phyloP scores from a whole-genome alignment of 2,113 vertebrate species.

The Platysternon megacephalum region DNA sequence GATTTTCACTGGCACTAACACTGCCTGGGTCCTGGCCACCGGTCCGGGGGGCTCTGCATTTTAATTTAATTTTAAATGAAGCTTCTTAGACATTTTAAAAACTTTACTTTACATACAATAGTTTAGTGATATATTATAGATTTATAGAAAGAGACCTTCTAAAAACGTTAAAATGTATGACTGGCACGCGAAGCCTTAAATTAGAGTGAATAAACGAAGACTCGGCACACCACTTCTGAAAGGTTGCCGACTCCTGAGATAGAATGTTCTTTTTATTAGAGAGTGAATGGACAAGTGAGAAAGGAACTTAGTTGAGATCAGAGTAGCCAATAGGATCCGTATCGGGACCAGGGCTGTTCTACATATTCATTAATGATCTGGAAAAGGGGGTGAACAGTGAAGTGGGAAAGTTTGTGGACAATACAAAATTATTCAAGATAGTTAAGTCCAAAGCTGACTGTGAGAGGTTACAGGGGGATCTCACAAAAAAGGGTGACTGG shows the following conservation, averaged over 20 bases:
- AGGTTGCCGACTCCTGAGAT: neutral
- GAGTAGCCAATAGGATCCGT: neutral
- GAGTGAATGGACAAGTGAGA: neutral
- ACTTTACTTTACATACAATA: no score
- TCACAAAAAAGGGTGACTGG: neutral
- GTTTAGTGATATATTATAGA: no score
- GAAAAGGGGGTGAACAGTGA: neutral
- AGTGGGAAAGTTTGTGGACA: neutral
- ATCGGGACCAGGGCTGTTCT: neutral
- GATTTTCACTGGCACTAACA: no score
- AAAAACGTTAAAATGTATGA: no score
- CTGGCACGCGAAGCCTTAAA: no score
- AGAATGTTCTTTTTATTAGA: neutral
- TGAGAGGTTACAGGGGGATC: neutral
- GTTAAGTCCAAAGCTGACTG: neutral
- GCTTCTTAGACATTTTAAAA: no score
- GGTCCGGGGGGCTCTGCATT: no score
- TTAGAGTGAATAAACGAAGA: no score
- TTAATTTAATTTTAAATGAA: no score
- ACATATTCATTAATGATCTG: neutral
- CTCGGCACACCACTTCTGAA: no score
- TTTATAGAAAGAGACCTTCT: no score
- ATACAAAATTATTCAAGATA: neutral
- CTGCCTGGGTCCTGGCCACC: no score
- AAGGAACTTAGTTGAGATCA: neutral